Evolutionary conservation across 2,888 invertebrate species (phyloP), one percentile per base, ranked within the genome.

Genomic region (Osmoderma eremita): DNA sequence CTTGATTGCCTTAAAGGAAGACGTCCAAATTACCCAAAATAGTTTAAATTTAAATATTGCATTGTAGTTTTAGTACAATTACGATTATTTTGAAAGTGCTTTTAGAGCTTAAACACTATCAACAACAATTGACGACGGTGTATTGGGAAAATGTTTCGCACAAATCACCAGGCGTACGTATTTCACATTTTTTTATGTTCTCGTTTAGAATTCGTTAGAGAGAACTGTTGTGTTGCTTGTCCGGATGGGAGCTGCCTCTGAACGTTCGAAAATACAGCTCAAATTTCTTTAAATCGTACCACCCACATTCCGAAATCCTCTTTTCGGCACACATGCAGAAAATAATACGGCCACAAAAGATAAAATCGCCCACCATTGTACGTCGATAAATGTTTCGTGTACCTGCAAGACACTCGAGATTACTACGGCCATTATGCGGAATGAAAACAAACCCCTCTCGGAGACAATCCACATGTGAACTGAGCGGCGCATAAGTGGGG

Each of bases 391-490:
- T 58, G 24, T 45, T 22, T 13, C 24, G 30, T 15, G 30, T 24
- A 61, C 58, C 58, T 61, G 58, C 30, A 45, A 61, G 58, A 61
- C 30, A 61, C 58, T 45, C 17, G 58, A 61, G 58, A 61, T 61
- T 61, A 30, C 36, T 45, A 30, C 3, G 30, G 30, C 42, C 58
- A 61, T 61, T 61, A 45, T 61, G 17, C 17, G 36, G 24, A 61
- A 36, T 20, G 30, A 61, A 61, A 61, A 45, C 45, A 36, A 45
- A 45, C 18, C 45, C 24, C 22, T 24, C 24, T 12, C 24, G 30
- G 10, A 38, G n/a, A 36, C 53, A 18, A 38, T 53, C 38, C 53
- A 18, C 38, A 39, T 61, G 58, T 36, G 58, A 24, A 30, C 30
- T 30, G 30, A 30, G 10, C 10, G 30, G 24, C 15, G 58, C 24